Evolutionary conservation across 2,797 vertebrate species (phyloP).

Genomic region (Geotrypetes seraphini): DNA sequence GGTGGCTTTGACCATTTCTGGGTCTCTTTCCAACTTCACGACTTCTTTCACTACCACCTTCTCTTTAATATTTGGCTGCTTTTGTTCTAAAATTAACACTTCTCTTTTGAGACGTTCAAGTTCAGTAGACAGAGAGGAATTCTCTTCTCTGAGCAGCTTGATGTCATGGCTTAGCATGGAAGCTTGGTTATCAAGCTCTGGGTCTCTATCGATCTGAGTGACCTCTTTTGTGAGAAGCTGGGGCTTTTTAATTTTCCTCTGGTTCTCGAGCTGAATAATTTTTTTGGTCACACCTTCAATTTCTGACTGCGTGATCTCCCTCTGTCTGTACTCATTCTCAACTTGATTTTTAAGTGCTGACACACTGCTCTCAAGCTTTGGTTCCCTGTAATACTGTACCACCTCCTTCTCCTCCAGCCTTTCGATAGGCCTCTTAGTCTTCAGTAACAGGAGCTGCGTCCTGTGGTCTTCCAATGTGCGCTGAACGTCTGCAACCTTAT

Average conservation of each 20-base stretch:
- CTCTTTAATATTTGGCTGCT: slow-evolving; percentile 69
- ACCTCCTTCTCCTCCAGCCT: slow-evolving; percentile 86
- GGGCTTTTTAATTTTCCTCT: slow-evolving; percentile 49
- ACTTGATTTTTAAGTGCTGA: slow-evolving; percentile 46
- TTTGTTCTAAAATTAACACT: slow-evolving; percentile 69
- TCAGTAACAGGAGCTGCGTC: slow-evolving; percentile 66
- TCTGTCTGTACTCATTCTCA: slow-evolving; percentile 57
- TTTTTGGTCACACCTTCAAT: slow-evolving; percentile 58
- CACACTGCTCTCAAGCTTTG: slow-evolving; percentile 68
- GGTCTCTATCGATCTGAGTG: slow-evolving; percentile 84
- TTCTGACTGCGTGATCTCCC: slow-evolving; percentile 52
- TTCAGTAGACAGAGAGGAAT: slow-evolving; percentile 40
- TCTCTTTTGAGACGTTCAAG: slow-evolving; percentile 68
- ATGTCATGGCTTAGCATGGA: slow-evolving; percentile 64
- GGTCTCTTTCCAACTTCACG: slow-evolving; percentile 78
- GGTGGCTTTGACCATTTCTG: slow-evolving; percentile 71
- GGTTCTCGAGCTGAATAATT: slow-evolving; percentile 55
- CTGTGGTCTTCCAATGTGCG: slow-evolving; percentile 60
- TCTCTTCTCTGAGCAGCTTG: slow-evolving; percentile 49
- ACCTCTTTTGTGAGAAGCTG: slow-evolving; percentile 89
- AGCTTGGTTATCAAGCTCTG: slow-evolving; percentile 72
- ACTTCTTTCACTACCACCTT: slow-evolving; percentile 84
- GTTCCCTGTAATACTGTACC: slow-evolving; percentile 82
- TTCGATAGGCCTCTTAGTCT: slow-evolving; percentile 76
- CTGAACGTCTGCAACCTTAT: slow-evolving; percentile 52